Evolutionary conservation across 2,797 vertebrate species (phyloP), one percentile per base, ranked within the genome.

Genomic region (Sebastes iracundus): DNA sequence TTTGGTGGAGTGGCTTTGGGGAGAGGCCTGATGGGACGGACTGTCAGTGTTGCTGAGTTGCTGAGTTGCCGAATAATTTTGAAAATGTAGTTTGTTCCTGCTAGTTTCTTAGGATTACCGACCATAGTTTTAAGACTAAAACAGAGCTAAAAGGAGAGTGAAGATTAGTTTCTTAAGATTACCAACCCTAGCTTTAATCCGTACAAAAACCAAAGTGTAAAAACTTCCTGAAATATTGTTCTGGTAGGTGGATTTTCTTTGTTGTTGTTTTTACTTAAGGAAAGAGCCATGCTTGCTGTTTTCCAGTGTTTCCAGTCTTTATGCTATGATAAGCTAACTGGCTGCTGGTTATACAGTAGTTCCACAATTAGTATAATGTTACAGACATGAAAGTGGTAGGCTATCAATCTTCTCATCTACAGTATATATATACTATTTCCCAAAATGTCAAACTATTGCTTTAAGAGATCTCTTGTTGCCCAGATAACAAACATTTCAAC

Each of bases 401-500:
- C 42, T 49, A 63, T 22, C 3, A 23, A 25, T 33, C 25, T 58
- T 62, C 28, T 62, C 4, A 27, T 35, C 25, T 46, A 42, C 38
- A 42, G 38, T 16, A 46, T 46, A 16, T 46, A 46, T 46, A 46
- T 46, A 46, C 16, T 42, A 42, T 42, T 42, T 42, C 52, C 10
- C 6, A 13, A 72, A 72, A 72, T 67, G 25, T 76, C 30, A 68
- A 75, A 77, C 12, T 12, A 13, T 32, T 63, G 32, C 53, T 27
- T 59, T 6, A 22, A 56, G 4, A 62, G 20, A 71, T 69, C 22
- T 74, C 67, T 80, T 61, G 6, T 55, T 20, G 25, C 30, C 35
- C 32, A 55, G 27, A 58, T 25, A 64, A 64, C 25, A 76, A 77
- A 59, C 20, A 64, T 33, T 46, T 74, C 35, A 81, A 38, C 53